A percentile compares a stretch with the other conserved stretches of the same genome.
Conservation (phyloP, 2,888 invertebrate genomes). For the Nemotelus nigrinus region DNA sequence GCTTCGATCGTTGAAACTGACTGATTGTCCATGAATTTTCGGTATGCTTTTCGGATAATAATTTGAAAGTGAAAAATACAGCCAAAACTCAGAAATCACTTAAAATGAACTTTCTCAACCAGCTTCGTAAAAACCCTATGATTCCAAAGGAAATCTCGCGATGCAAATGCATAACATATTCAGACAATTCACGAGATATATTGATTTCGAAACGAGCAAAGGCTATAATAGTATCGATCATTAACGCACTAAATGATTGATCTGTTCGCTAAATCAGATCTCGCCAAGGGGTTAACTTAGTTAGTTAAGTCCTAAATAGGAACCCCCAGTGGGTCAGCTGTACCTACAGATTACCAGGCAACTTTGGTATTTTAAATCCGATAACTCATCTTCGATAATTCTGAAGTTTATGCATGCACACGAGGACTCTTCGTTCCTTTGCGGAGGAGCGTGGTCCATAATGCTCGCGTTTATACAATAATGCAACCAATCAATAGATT, state of each 20-base stretch:
- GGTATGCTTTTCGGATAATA: too few relatives aligned
- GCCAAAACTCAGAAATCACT: neutral
- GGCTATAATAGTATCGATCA: conserved; percentile 56
- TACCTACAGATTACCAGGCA: conserved; percentile 38
- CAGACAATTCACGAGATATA: conserved; percentile 50
- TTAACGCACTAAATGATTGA: conserved; percentile 53
- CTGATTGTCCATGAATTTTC: too few relatives aligned
- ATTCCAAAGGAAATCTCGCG: neutral
- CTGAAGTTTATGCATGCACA: conserved; percentile 21
- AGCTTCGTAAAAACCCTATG: neutral
- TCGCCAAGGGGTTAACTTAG: conserved; percentile 52
- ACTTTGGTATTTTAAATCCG: conserved; percentile 43
- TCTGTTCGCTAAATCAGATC: conserved; percentile 51
- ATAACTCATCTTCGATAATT: conserved; percentile 46
- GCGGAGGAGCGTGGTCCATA: conserved; percentile 31
- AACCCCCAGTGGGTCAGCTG: conserved; percentile 49
- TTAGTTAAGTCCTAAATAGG: conserved; percentile 49
- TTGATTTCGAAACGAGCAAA: conserved; percentile 55
- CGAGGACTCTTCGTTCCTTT: neutral
- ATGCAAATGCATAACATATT: conserved; percentile 3
- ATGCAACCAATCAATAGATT: conserved; percentile 27
- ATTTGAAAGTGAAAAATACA: too few relatives aligned
- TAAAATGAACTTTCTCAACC: neutral
- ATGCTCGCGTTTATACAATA: neutral
- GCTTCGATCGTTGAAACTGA: too few relatives aligned